Evolutionary conservation across 1,140 invertebrate genomes (phyloP).

Genomic region (Rhizoglyphus robini): DNA sequence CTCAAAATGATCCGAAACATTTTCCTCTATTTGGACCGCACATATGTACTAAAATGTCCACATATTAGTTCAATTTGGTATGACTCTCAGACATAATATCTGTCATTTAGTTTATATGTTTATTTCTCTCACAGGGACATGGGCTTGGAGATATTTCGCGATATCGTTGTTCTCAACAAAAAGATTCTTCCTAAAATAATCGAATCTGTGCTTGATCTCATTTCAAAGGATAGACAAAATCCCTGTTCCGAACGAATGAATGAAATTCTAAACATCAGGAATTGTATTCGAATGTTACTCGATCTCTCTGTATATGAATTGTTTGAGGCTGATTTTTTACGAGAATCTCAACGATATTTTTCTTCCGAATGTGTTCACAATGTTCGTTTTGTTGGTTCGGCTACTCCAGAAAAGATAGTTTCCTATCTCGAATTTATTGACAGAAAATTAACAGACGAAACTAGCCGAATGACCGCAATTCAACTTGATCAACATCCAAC

Average conservation of each 20-base stretch:
- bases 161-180: conserved; percentile 78
- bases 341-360: conserved; percentile 82
- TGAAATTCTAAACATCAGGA: conserved; percentile 80
- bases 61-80: conserved; percentile 89
- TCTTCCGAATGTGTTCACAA: conserved; percentile 76
- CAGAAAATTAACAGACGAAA: conserved; percentile 85
- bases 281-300: conserved; percentile 85
- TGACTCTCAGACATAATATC: too few relatives aligned
- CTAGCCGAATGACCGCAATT: conserved; percentile 82
- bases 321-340: conserved; percentile 75
- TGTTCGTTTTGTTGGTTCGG: conserved; percentile 63
- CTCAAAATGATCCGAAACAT: conserved; percentile 98
- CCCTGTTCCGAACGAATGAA: conserved; percentile 68
- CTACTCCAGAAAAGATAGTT: conserved; percentile 52
- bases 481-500: conserved; percentile 86
- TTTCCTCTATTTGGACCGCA: conserved; percentile 90
- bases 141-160: conserved; percentile 85
- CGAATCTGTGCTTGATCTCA: conserved; percentile 82
- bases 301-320: conserved; percentile 93
- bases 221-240: conserved; percentile 86
- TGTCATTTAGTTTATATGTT: too few relatives aligned
- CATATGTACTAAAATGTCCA: conserved; percentile 89
- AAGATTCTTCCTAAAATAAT: conserved; percentile 82
- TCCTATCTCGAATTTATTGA: conserved; percentile 89
- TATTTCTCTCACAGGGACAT: conserved; percentile 90